phyloP scores from a whole-genome alignment of 2,113 vertebrate species.

The Lepidothrix coronata region DNA sequence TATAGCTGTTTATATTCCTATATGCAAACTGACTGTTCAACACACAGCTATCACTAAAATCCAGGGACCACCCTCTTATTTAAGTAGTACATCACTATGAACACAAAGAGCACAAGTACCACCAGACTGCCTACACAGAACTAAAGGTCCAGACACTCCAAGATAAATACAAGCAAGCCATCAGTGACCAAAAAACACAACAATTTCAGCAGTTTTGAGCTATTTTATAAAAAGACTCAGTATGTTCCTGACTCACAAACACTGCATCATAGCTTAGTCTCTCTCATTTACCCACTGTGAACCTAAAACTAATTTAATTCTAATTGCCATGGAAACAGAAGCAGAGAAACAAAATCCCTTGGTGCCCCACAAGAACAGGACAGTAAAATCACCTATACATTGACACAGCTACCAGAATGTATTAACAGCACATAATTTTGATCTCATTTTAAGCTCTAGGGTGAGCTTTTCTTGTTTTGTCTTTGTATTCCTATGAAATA shows the following conservation, averaged over 20 bases:
- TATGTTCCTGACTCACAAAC: slow-evolving; percentile 2
- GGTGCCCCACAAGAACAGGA: slow-evolving; percentile 51
- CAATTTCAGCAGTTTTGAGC: neutral
- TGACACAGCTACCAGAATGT: slow-evolving; percentile 24
- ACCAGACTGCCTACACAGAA: neutral
- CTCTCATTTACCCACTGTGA: slow-evolving; percentile 65
- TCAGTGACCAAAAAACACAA: neutral
- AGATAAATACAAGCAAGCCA: neutral
- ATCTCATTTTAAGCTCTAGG: slow-evolving; percentile 34
- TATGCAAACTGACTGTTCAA: neutral
- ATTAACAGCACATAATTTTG: neutral
- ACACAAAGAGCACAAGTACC: neutral
- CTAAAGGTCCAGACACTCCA: rapidly evolving
- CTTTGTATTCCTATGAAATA: neutral
- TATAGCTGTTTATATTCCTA: neutral
- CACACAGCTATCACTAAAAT: neutral
- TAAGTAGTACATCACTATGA: neutral
- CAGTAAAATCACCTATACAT: slow-evolving; percentile 55
- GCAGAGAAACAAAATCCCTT: slow-evolving; percentile 80
- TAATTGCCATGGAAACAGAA: slow-evolving; percentile 87
- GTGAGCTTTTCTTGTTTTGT: neutral
- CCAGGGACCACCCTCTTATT: neutral
- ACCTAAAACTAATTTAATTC: slow-evolving; percentile 73
- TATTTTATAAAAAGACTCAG: neutral
- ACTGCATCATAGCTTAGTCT: slow-evolving; percentile 22